A percentile compares a stretch with the other conserved stretches of the same genome.
Conservation (phyloP, 2,113 vertebrate species). For the Anhinga anhinga region DNA sequence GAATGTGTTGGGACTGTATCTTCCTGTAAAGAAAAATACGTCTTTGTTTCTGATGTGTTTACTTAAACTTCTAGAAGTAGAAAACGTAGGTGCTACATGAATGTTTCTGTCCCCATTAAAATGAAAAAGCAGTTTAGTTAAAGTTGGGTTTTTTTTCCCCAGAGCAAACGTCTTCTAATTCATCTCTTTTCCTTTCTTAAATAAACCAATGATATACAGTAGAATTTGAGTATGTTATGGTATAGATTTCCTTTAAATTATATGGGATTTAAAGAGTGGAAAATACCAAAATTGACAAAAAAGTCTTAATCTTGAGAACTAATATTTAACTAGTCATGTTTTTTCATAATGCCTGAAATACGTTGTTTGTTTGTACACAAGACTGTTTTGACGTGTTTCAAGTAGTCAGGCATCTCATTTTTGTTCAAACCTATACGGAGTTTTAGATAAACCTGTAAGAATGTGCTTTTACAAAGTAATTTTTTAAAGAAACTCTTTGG, state of each 20-base stretch:
- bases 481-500: slow-evolving; percentile 76
- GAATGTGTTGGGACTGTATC: not conserved
- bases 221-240: not conserved
- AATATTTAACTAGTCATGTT: slow-evolving; percentile 62
- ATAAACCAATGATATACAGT: not conserved
- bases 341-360: slow-evolving; percentile 71
- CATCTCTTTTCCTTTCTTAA: slow-evolving; percentile 69
- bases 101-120: not conserved
- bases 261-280: not conserved
- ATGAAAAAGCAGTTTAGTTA: not conserved
- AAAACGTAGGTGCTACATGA: not conserved
- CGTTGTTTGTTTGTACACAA: slow-evolving; percentile 80
- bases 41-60: not conserved
- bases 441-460: slow-evolving; percentile 80
- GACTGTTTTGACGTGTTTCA: slow-evolving; percentile 67
- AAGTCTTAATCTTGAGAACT: slow-evolving; percentile 13
- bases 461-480: slow-evolving; percentile 76
- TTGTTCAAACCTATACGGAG: slow-evolving; percentile 69
- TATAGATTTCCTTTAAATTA: not conserved
- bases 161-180: slow-evolving; percentile 28
- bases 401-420: slow-evolving; percentile 74
- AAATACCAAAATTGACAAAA: not conserved
- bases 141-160: not conserved
- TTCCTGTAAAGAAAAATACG: not conserved
- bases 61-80: not conserved